These are phyloP conservation scores for Hippocampus kuda DNA, from an alignment of 2,797 vertebrate species.

Conservation along the genomic window DNA sequence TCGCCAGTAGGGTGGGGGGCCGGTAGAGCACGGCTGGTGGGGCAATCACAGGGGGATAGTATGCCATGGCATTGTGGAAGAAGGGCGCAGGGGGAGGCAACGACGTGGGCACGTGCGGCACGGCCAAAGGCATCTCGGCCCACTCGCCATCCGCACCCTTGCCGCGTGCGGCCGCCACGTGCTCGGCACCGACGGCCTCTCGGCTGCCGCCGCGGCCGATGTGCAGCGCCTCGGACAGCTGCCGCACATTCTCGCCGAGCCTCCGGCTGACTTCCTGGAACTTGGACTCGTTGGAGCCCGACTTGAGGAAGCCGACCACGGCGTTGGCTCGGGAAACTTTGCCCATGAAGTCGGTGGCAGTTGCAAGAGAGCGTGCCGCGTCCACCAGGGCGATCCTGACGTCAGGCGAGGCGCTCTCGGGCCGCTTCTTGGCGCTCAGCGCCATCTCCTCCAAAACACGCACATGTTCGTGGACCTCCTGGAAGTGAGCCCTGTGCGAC, in stretches of 20 bases:
- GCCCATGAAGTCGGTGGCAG: slow-evolving; percentile 55
- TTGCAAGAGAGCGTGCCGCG: slow-evolving; percentile 55
- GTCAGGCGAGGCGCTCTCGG: fast-evolving
- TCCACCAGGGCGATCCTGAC: slow-evolving; percentile 47
- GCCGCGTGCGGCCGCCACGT: background rate
- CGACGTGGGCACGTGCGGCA: too few species aligned
- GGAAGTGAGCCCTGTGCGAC: slow-evolving; percentile 72
- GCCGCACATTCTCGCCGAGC: background rate
- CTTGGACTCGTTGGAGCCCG: background rate
- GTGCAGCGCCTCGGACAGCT: background rate
- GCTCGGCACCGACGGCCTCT: too few species aligned
- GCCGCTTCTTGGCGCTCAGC: slow-evolving; percentile 31
- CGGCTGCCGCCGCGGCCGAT: too few species aligned
- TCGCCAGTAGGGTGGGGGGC: too few species aligned
- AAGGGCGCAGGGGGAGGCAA: background rate
- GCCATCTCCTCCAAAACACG: slow-evolving; percentile 57
- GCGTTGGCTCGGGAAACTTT: background rate
- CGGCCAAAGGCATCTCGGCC: too few species aligned
- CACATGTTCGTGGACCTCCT: slow-evolving; percentile 60
- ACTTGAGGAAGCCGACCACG: background rate
- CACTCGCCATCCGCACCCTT: background rate
- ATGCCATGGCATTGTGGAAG: background rate
- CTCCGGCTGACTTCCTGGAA: background rate
- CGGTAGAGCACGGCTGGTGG: too few species aligned
- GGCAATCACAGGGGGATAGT: too few species aligned